phyloP scores from a whole-genome alignment of 1,140 invertebrate genomes.

The Saxidomus purpurata region DNA sequence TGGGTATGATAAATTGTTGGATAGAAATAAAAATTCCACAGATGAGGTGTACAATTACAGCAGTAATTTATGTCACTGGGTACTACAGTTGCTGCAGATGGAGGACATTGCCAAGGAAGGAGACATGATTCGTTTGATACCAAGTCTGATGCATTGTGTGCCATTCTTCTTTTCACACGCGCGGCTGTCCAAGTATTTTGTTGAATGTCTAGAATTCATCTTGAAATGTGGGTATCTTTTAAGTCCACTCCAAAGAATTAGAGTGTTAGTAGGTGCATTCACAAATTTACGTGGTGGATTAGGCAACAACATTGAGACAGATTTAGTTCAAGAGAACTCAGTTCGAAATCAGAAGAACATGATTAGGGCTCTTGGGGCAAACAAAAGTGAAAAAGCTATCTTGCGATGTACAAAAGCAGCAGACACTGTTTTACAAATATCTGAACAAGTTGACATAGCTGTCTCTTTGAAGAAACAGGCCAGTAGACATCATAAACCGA shows the following conservation, averaged over 20 bases:
- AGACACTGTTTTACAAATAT: neutral
- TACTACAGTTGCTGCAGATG: no score
- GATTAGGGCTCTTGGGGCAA: neutral
- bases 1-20: no score
- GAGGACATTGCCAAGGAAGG: no score
- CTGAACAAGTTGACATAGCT: neutral
- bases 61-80: constrained; percentile 24
- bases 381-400: constrained; percentile 9
- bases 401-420: neutral
- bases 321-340: constrained; percentile 30
- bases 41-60: no score
- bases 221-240: neutral
- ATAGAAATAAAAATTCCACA: no score
- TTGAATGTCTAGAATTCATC: neutral
- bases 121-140: neutral
- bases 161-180: constrained; percentile 13
- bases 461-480: neutral
- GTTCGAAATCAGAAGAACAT: constrained; percentile 1
- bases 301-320: neutral
- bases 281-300: neutral
- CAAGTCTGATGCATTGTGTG: neutral
- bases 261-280: neutral
- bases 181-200: neutral
- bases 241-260: neutral
- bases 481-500: neutral